Conservation (phyloP, 2,113 vertebrate species). For the Chlamydotis undulata region DNA sequence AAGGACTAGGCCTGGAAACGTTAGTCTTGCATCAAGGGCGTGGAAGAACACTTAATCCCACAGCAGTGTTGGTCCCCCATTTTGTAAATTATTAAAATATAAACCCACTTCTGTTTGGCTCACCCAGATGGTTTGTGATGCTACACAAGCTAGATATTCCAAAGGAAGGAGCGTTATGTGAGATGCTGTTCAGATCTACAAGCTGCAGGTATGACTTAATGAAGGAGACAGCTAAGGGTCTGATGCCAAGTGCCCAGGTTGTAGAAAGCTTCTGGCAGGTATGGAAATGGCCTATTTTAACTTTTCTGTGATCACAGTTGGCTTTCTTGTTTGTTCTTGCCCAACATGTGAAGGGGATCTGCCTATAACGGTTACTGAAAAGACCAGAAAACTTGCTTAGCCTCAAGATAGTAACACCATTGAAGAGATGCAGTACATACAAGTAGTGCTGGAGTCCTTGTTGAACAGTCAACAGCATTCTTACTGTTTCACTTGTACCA, state of each 20-base stretch:
- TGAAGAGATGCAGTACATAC: neutral
- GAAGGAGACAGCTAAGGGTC: neutral
- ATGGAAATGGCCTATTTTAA: neutral
- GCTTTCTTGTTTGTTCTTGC: neutral
- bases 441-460: neutral
- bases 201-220: neutral
- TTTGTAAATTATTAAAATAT: neutral
- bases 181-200: neutral
- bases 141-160: neutral
- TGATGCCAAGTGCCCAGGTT: neutral
- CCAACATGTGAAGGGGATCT: neutral
- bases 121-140: neutral
- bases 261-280: neutral
- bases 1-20: neutral
- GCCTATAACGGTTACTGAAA: neutral
- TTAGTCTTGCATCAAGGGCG: neutral
- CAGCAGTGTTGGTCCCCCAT: neutral
- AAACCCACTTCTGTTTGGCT: neutral
- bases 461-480: neutral
- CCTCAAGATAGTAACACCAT: neutral
- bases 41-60: neutral
- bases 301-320: neutral
- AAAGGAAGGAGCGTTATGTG: fast-evolving
- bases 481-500: neutral
- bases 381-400: neutral